These are phyloP conservation scores for Episyrphus balteatus DNA, from an alignment of 1,140 invertebrate genomes.

Conservation along the genomic window DNA sequence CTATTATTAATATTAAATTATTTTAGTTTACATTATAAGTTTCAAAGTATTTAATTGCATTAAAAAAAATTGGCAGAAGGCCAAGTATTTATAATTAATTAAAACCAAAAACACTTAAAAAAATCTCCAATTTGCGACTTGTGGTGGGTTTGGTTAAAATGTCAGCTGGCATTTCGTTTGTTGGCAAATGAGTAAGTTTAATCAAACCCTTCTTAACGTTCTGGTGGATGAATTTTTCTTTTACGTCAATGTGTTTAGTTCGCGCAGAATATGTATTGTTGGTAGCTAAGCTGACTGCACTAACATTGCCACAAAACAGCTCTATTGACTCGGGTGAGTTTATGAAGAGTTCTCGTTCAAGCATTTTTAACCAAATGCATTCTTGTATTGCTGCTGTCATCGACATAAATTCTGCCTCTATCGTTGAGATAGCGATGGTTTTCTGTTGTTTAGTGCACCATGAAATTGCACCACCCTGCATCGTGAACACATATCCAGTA, in stretches of 20 bases:
- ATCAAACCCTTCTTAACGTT: too few relatives aligned
- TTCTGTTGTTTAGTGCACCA: conserved; percentile 33
- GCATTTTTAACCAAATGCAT: conserved; percentile 17
- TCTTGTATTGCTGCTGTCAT: conserved; percentile 15
- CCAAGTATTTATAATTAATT: too few relatives aligned
- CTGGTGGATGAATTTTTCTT: not conserved
- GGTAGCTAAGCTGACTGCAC: not conserved
- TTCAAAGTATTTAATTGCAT: too few relatives aligned
- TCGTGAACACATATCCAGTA: conserved; percentile 23
- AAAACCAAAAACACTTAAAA: too few relatives aligned
- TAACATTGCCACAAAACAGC: conserved; percentile 3
- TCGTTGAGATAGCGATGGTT: conserved; percentile 27
- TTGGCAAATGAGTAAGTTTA: too few relatives aligned
- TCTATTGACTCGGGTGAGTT: not conserved
- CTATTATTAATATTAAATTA: too few relatives aligned
- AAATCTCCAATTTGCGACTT: not conserved
- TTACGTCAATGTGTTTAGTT: conserved; percentile 9
- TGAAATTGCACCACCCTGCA: conserved; percentile 17
- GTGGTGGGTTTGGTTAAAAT: too few relatives aligned
- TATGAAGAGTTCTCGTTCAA: not conserved
- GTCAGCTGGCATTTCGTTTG: too few relatives aligned
- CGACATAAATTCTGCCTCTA: conserved; percentile 32
- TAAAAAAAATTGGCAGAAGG: too few relatives aligned
- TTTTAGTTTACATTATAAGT: too few relatives aligned
- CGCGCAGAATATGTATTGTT: not conserved